Base-by-base conservation (phyloP, 2,113 vertebrate species). In the Riparia riparia region DNA sequence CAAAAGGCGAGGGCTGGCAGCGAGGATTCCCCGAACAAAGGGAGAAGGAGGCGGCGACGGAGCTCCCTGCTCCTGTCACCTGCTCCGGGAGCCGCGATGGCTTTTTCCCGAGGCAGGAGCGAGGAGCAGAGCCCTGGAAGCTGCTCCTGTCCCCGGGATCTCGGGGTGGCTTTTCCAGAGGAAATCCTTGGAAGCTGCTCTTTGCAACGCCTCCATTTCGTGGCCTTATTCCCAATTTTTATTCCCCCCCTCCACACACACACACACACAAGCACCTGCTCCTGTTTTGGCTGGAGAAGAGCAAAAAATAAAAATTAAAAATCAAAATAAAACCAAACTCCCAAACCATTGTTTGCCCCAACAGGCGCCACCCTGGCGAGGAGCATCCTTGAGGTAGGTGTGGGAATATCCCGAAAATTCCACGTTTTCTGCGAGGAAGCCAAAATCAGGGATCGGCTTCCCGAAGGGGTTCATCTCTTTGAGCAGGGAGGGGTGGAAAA, bases 401-500 rank as follows among this genome's bases (percentile, higher is more conserved):
- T 77, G 37, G 41, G 54, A 57, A 57, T 1, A 1, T 3, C 3
- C 61, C 34, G 14, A 24, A 1, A 76, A 32, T 6, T 8, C 69
- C 10, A 2, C 0, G 0, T 28, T 79, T 82, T 12, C 0, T 1
- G 7, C 2, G 0, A 58, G 32, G 28, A 25, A 41, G 1, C 44
- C 14, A 9, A 41, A 57, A 42, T 6, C 0, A 26, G 24, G 3
- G 68, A 8, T 15, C 9, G 3, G 12, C 22, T 69, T 10, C 49
- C 17, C 12, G 2, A 8, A 24, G 9, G 26, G 13, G 0, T 37
- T 31, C 6, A 4, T 3, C 24, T 18, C 10, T 4, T 2, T 3
- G 20, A 10, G 3, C 1, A 1, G 24, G 1, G 24, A 2, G 15
- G 14, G 22, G 17, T 20, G 7, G 1, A 5, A 50, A 2, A 50